Evolutionary conservation across 2,797 vertebrate genomes (phyloP).

Genomic region (Sylvia borin): DNA sequence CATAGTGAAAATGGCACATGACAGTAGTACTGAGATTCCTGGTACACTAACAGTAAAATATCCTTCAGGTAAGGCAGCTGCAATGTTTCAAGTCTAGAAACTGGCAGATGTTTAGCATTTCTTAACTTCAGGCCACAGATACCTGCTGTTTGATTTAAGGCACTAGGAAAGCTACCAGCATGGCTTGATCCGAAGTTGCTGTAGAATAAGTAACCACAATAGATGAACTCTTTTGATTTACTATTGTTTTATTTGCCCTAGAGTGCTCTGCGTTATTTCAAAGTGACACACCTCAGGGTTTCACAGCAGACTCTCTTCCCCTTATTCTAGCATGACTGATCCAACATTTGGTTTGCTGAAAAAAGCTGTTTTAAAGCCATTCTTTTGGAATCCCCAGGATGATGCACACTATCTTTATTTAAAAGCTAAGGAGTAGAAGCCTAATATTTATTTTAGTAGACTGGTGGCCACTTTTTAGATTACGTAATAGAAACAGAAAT

Average conservation of each 20-base stretch:
- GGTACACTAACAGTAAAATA: neutral
- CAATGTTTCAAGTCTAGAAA: conserved; percentile 51
- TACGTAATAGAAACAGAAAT: neutral
- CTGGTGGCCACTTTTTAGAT: neutral
- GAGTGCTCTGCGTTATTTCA: conserved; percentile 24
- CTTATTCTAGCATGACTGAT: conserved; percentile 13
- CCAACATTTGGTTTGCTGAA: neutral
- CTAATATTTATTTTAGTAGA: neutral
- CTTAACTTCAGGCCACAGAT: conserved; percentile 52
- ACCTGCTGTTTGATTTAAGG: conserved; percentile 74
- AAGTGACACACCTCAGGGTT: neutral
- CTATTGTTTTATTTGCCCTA: conserved; percentile 46
- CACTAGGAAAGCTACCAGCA: conserved; percentile 54
- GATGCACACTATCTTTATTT: neutral
- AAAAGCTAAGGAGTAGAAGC: neutral
- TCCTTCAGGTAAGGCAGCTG: neutral
- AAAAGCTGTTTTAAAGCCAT: conserved; percentile 14
- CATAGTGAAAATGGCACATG: neutral
- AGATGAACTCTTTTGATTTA: conserved; percentile 36
- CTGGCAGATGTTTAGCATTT: conserved; percentile 61
- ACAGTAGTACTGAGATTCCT: neutral
- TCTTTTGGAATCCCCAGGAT: neutral
- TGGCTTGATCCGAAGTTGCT: conserved; percentile 50
- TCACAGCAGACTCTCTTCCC: conserved; percentile 5
- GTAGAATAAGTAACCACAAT: conserved; percentile 48